Evolutionary conservation across 2,888 invertebrate genomes (phyloP).

Genomic region (Atrina japonica): DNA sequence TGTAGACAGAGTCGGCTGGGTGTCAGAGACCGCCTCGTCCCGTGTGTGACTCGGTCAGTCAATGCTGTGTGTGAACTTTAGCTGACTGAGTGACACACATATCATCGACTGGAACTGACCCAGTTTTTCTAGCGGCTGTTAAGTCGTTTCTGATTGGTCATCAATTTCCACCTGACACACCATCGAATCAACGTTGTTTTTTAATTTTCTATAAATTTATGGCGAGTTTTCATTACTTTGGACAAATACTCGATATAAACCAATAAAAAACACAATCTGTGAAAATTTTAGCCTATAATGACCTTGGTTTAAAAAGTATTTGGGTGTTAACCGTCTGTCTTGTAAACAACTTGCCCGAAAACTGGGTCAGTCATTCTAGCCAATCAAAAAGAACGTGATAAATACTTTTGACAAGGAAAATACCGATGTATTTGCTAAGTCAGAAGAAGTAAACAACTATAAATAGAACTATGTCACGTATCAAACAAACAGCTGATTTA

Average conservation of each 20-base stretch:
- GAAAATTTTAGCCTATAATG: too few species aligned
- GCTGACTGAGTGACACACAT: slow-evolving; percentile 72
- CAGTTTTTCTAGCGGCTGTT: slow-evolving; percentile 28
- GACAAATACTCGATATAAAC: too few species aligned
- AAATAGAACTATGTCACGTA: slow-evolving; percentile 52
- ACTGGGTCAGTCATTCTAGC: slow-evolving; percentile 29
- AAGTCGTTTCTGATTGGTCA: background rate
- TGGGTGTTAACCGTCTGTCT: slow-evolving; percentile 14
- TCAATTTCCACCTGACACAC: background rate
- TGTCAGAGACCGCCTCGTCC: too few species aligned
- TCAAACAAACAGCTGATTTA: slow-evolving; percentile 36
- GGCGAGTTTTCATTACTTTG: background rate
- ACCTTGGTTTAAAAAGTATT: slow-evolving; percentile 29
- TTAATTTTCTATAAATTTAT: background rate
- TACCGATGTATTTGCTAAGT: slow-evolving; percentile 13
- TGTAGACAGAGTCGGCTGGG: too few species aligned
- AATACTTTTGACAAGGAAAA: slow-evolving; percentile 35
- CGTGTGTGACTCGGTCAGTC: too few species aligned
- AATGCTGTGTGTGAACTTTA: slow-evolving; percentile 59
- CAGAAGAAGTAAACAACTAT: slow-evolving; percentile 59
- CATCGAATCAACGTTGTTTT: background rate
- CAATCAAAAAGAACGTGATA: slow-evolving; percentile 50
- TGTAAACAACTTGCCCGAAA: too few species aligned
- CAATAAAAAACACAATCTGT: too few species aligned
- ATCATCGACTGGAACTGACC: slow-evolving; percentile 57